Base-by-base conservation (phyloP, 2,888 invertebrate genomes). In the Globia sparganii region DNA sequence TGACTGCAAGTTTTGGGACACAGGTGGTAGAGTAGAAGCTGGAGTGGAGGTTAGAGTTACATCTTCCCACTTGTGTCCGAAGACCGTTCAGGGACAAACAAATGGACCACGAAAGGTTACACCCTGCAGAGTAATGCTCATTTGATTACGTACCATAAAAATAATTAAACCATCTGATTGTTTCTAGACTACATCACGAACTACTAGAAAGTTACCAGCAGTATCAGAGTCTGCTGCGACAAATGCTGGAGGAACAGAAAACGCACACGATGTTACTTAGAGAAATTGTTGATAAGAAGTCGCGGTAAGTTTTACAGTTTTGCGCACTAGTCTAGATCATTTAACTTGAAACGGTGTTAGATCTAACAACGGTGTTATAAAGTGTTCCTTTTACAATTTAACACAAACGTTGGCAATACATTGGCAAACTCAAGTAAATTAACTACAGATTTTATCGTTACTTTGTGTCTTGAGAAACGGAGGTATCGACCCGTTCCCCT, bases 191-290 rank as follows among this genome's bases (percentile, higher is more conserved):
- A 80, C 96, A 98, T 81, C 98, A 98, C 88, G 98, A 98, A 86
- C 94, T 99, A 49, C 87, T 98, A 68, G 98, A 98, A 53, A 97
- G 97, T 72, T 98, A 98, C 89, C 98, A 98, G 89, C 97, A 97
- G 56, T 98, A 98, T 93, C 98, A 98, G 86, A 95, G 96, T 34
- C 92, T 98, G 72, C 95, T 99, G 68, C 97, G 98, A 90, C 97
- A 97, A 82, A 97, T 97, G 90, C 90, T 98, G 4, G 97, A 98
- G 75, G 98, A 98, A 80, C 98, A 98, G 91, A 97, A 97, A 90
- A 90, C 96, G 34, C 97, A 98, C 90, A 96, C 97, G 37, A 97
- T 97, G 86, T 94, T 97, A 28, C 93, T 98, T 28, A 92, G 93
- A 56, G 95, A 95, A 80, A 87, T 94, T 34, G 90, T 95, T 2